A percentile compares a stretch with the other conserved stretches of the same genome.
Conservation (phyloP, 2,113 vertebrate genomes). For the Lethenteron reissneri region DNA sequence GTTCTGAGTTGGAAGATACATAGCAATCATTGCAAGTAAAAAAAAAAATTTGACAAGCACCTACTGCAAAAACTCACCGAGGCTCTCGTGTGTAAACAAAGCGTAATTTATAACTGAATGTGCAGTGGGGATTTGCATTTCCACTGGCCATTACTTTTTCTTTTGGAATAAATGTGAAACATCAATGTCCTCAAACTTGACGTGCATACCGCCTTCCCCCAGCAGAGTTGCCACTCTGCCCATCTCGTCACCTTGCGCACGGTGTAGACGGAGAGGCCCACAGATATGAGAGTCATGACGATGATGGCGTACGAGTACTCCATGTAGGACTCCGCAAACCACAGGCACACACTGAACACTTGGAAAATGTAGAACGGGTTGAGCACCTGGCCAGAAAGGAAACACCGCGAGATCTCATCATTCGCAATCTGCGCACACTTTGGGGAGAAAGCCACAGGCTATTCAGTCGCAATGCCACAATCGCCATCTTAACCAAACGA, state of each 20-base stretch:
- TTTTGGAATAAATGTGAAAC: too few species aligned
- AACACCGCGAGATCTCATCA: not conserved
- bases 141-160: too few species aligned
- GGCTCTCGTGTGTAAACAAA: too few species aligned
- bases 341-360: constrained; percentile 38
- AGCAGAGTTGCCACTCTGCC: too few species aligned
- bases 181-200: too few species aligned
- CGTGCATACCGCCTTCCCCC: too few species aligned
- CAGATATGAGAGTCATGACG: constrained; percentile 33
- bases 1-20: too few species aligned
- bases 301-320: constrained; percentile 37
- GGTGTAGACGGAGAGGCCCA: constrained; percentile 31
- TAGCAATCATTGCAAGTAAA: too few species aligned
- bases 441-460: constrained; percentile 8
- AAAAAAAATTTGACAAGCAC: too few species aligned
- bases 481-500: not conserved
- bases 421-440: not conserved
- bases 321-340: constrained; percentile 37
- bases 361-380: constrained; percentile 46
- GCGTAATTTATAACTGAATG: too few species aligned
- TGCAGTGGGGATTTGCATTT: too few species aligned
- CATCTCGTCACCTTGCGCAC: constrained; percentile 25
- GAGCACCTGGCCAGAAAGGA: constrained; percentile 27
- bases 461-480: not conserved
- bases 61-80: too few species aligned